Conservation (phyloP, 1,140 invertebrate genomes). For the Chironomus tepperi region DNA sequence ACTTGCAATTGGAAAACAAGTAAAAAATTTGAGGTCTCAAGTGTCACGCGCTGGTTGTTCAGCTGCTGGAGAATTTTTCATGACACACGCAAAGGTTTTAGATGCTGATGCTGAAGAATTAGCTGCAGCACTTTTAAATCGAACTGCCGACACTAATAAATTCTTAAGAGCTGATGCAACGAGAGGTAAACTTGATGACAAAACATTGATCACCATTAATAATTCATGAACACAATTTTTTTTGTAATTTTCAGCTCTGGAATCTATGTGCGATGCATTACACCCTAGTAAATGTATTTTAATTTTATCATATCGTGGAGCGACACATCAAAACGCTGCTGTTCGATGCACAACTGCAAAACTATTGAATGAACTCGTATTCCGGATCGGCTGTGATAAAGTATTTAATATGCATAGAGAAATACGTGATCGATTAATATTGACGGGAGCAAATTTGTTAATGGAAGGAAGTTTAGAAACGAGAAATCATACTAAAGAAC, state of each 20-base stretch:
- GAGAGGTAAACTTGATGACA: background rate
- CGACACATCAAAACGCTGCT: conserved; percentile 73
- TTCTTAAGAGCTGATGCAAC: conserved; percentile 84
- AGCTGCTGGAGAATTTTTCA: conserved; percentile 68
- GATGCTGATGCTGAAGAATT: conserved; percentile 86
- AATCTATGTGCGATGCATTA: conserved; percentile 30
- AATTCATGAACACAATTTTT: background rate
- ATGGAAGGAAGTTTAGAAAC: conserved; percentile 81
- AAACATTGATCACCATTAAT: background rate
- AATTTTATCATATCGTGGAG: conserved; percentile 46
- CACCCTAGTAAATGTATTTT: conserved; percentile 37
- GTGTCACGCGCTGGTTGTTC: conserved; percentile 78
- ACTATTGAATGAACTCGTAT: conserved; percentile 59
- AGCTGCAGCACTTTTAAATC: conserved; percentile 65
- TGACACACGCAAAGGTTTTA: conserved; percentile 55
- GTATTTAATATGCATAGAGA: conserved; percentile 66
- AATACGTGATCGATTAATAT: conserved; percentile 67
- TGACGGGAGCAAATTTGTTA: conserved; percentile 69
- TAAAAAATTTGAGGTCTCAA: conserved; percentile 81
- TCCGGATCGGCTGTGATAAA: conserved; percentile 63
- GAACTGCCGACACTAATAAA: conserved; percentile 85
- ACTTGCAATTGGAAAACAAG: conserved; percentile 62
- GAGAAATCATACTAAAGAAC: conserved; percentile 58
- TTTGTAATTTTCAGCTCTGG: conserved; percentile 38
- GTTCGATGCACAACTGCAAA: conserved; percentile 72